phyloP scores from a whole-genome alignment of 2,113 vertebrate genomes.

The Eurypyga helias region DNA sequence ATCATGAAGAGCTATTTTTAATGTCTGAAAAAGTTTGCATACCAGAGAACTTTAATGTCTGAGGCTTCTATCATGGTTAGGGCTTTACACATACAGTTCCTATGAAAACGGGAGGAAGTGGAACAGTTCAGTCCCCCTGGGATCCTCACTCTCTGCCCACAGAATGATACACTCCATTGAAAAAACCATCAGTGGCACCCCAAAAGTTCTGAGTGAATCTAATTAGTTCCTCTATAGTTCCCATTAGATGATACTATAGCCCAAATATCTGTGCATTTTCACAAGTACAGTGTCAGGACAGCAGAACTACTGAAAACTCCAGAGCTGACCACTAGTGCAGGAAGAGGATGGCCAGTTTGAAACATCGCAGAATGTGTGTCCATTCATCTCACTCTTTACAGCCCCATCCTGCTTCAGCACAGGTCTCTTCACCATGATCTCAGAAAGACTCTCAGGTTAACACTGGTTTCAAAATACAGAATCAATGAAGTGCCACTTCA shows the following conservation, averaged over 20 bases:
- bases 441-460: background rate
- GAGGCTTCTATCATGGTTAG: background rate
- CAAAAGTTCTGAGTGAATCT: background rate
- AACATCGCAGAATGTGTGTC: background rate
- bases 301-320: background rate
- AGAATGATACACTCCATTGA: background rate
- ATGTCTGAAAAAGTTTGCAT: background rate
- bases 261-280: background rate
- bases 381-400: background rate
- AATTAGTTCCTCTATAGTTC: background rate
- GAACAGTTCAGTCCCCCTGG: background rate
- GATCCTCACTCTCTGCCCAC: background rate
- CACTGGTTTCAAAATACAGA: background rate
- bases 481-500: background rate
- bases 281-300: background rate
- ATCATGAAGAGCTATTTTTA: background rate
- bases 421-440: background rate
- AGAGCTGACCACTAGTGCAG: background rate
- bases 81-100: background rate
- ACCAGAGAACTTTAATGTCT: background rate
- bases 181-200: background rate
- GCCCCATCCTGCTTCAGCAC: background rate
- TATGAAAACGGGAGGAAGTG: rapidly evolving
- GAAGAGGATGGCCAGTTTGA: background rate
- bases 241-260: background rate